Base-by-base conservation (phyloP, 2,888 invertebrate species). In the Nemotelus nigrinus region DNA sequence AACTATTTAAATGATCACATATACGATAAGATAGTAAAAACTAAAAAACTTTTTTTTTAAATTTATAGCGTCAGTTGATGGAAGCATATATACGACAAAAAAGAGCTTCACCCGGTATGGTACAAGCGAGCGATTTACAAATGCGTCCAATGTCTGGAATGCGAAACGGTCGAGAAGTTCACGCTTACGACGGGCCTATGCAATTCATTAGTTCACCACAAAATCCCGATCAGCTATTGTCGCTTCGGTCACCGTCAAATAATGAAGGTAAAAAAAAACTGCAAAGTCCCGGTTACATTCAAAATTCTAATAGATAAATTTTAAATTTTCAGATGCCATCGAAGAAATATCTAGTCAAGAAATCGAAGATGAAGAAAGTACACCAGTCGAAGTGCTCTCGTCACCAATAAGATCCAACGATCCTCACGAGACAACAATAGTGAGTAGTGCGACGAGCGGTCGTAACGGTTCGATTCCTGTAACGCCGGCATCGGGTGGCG, bases 1-100 rank as follows among this genome's bases (percentile, higher is more conserved):
- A 1, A 25, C 25, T 25, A 25, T 25, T 25, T 25, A 25, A 25
- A 25, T 25, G 25, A 25, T 25, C 25, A 25, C 25, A 25, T 25
- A 25, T 25, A 25, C 25, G 25, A 25, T 1, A 25, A 25, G 25
- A 25, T 25, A 25, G 25, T 25, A 25, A 25, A 25, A 25, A 25
- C 25, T 25, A 25, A 25, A 25, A 25, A 25, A 0, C 25, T 25
- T 25, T 25, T 25, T 25, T 25, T 25, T 25, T 25, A 1, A 25
- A 25, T 50, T 72, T 71, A 81, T 83, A 96, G 95, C 91, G 95
- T 81, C 95, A 95, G 87, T 85, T 96, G 81, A 92, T 96, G 91
- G 95, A 96, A 84, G 94, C 94, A 84, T 96, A 96, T 87, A 94
- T 96, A 90, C 92, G 93, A 82, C 94, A 95, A 84, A 96, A 96